phyloP scores from a whole-genome alignment of 2,113 vertebrate species.

The Pardalotus punctatus region DNA sequence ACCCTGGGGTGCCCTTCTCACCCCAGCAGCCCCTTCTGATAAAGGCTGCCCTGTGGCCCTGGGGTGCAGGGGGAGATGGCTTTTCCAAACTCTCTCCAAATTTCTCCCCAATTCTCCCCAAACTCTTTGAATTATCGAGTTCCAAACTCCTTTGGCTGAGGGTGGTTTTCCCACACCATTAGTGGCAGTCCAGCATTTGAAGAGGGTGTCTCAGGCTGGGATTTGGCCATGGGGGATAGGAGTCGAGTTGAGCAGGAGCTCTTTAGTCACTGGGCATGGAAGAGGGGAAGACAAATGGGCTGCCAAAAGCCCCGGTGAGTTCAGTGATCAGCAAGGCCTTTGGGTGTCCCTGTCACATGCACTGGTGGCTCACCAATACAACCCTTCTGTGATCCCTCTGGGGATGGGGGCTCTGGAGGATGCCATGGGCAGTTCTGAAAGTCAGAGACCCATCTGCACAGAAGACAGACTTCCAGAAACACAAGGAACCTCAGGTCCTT shows the following conservation, averaged over 20 bases:
- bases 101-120: no score
- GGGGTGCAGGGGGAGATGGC: neutral
- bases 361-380: neutral
- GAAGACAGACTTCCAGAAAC: neutral
- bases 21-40: neutral
- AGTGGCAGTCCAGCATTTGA: neutral
- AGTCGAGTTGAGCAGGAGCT: neutral
- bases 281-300: neutral
- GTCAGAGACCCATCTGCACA: neutral
- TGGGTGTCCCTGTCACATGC: no score
- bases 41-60: neutral
- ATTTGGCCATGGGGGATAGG: neutral
- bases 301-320: rapidly evolving
- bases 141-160: neutral
- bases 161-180: neutral
- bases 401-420: neutral
- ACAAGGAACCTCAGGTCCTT: neutral
- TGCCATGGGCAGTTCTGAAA: neutral
- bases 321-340: neutral
- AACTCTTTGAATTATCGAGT: no score
- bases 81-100: neutral
- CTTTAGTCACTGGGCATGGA: neutral
- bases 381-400: neutral
- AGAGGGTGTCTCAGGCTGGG: neutral
- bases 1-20: neutral